phyloP scores from a whole-genome alignment of 2,113 vertebrate species.

The Stigmatopora argus region DNA sequence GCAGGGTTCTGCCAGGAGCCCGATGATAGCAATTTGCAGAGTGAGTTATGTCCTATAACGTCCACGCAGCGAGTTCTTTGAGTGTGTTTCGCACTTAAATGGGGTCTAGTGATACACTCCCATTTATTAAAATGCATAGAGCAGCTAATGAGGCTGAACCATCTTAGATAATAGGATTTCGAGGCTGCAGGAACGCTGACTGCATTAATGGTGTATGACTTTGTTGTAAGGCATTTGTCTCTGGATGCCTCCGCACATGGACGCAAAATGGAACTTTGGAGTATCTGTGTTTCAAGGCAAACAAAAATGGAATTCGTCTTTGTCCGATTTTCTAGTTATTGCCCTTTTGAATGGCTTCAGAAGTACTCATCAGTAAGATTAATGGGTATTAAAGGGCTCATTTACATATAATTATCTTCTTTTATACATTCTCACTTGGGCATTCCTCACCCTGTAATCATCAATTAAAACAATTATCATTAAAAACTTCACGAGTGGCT shows the following conservation, averaged over 20 bases:
- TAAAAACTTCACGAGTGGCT: neutral
- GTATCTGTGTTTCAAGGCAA: slow-evolving; percentile 34
- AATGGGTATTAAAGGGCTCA: slow-evolving; percentile 31
- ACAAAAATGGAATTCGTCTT: slow-evolving; percentile 27
- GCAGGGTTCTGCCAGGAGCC: slow-evolving; percentile 71
- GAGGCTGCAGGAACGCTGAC: slow-evolving; percentile 55
- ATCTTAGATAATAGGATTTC: slow-evolving; percentile 75
- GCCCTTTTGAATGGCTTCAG: slow-evolving; percentile 26
- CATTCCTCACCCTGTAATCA: slow-evolving; percentile 19
- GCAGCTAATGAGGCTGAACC: slow-evolving; percentile 74
- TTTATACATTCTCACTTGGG: slow-evolving; percentile 27
- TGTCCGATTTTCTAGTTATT: slow-evolving; percentile 41
- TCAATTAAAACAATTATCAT: slow-evolving; percentile 13
- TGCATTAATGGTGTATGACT: slow-evolving; percentile 68
- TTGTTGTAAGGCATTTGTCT: slow-evolving; percentile 63
- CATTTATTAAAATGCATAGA: slow-evolving; percentile 75
- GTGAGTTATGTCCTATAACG: slow-evolving; percentile 74
- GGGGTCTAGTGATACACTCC: slow-evolving; percentile 71
- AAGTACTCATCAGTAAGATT: slow-evolving; percentile 28
- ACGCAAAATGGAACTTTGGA: slow-evolving; percentile 43
- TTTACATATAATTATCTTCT: slow-evolving; percentile 26
- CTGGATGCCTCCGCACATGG: slow-evolving; percentile 50
- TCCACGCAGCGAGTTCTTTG: slow-evolving; percentile 59
- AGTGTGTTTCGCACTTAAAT: slow-evolving; percentile 70
- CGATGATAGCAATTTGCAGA: slow-evolving; percentile 75